Conservation (phyloP, 1,140 invertebrate species). For the Drosophila truncata region DNA sequence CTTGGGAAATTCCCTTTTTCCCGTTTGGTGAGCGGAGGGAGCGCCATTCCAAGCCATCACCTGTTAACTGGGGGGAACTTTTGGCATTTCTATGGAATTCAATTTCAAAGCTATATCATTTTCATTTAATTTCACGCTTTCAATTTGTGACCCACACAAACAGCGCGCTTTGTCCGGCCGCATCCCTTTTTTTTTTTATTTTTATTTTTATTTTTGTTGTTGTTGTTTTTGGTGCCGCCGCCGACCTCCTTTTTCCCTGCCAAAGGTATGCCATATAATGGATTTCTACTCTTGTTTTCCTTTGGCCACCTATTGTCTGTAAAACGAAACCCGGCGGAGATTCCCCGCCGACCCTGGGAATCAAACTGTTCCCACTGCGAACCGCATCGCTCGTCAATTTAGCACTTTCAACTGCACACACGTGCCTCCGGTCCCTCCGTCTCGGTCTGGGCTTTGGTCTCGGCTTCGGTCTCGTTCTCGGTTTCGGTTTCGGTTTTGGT, state of each 20-base stretch:
- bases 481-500: background rate
- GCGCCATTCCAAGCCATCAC: slow-evolving; percentile 7
- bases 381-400: slow-evolving; percentile 48
- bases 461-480: background rate
- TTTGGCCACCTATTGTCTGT: slow-evolving; percentile 65
- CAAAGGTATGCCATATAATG: slow-evolving; percentile 71
- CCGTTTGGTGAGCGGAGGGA: background rate
- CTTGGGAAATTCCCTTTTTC: background rate
- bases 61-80: slow-evolving; percentile 41
- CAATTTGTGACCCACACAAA: slow-evolving; percentile 67
- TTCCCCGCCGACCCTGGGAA: slow-evolving; percentile 8
- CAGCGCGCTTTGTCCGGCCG: slow-evolving; percentile 28
- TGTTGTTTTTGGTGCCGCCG: background rate
- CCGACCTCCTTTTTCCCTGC: slow-evolving; percentile 19
- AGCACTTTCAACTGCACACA: slow-evolving; percentile 44
- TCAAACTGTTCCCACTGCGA: slow-evolving; percentile 28
- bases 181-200: slow-evolving; percentile 21
- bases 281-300: slow-evolving; percentile 50
- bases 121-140: slow-evolving; percentile 82
- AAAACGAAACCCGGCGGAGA: slow-evolving; percentile 51
- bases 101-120: slow-evolving; percentile 82
- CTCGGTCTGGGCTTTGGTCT: background rate
- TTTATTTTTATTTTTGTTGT: background rate
- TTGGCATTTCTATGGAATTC: slow-evolving; percentile 80
- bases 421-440: background rate